A percentile compares a stretch with the other conserved stretches of the same genome.
phyloP scores from a whole-genome alignment of 92 coral and sea anemone species.

The Chrysogorgia sp. region DNA sequence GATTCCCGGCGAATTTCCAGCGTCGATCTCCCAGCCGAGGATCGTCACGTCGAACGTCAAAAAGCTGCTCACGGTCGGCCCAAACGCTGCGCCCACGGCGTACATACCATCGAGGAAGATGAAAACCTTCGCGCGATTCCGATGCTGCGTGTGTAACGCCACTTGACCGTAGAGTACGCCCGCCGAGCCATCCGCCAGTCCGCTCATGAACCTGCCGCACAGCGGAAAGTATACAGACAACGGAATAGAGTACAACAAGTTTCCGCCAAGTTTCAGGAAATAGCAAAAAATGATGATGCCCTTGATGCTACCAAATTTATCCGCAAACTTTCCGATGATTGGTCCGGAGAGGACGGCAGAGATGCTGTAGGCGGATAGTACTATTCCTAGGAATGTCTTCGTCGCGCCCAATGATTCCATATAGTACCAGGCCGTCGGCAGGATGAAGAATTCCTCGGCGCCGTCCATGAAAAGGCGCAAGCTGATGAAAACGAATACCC shows the following conservation, averaged over 20 bases:
- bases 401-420: constrained; percentile 27
- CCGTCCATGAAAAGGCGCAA: constrained; percentile 28
- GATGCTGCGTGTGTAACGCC: constrained; percentile 4
- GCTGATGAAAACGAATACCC: constrained; percentile 20
- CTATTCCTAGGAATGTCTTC: constrained; percentile 24
- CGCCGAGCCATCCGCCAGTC: constrained; percentile 7
- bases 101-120: constrained; percentile 28
- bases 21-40: constrained; percentile 29
- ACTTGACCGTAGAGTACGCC: constrained; percentile 16
- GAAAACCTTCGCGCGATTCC: constrained; percentile 30
- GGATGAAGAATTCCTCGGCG: constrained; percentile 25
- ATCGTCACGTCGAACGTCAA: constrained; percentile 2
- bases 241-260: constrained; percentile 31
- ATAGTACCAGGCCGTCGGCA: constrained; percentile 43
- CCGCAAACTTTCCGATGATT: constrained; percentile 22
- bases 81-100: constrained; percentile 15
- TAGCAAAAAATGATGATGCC: constrained; percentile 25
- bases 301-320: constrained; percentile 26
- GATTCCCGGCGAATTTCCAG: constrained; percentile 28
- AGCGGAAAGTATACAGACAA: constrained; percentile 28
- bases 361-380: constrained; percentile 15
- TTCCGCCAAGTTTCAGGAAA: not conserved
- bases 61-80: constrained; percentile 37
- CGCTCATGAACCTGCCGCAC: constrained; percentile 27
- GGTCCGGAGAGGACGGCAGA: constrained; percentile 21